Conservation (phyloP, 2,797 vertebrate genomes). For the Anabacerthia variegaticeps region DNA sequence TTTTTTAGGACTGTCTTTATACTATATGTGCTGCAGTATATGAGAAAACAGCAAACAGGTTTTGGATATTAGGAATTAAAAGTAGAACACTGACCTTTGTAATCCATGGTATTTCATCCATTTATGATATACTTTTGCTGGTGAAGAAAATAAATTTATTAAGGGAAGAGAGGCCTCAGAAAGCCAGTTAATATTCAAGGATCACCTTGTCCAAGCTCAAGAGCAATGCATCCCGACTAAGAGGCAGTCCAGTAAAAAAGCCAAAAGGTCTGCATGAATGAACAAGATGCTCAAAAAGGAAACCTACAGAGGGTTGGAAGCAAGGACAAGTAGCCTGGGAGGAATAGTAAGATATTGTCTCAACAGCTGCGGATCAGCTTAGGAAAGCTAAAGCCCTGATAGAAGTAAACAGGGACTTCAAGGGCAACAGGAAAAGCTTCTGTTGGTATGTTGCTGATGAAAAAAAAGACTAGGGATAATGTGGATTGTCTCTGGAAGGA, state of each 20-base stretch:
- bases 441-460: background rate
- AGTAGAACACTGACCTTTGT: background rate
- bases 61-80: background rate
- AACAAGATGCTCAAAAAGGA: background rate
- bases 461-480: background rate
- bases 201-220: background rate
- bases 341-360: background rate
- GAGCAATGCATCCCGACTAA: background rate
- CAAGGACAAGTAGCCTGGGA: background rate
- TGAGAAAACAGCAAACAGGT: background rate
- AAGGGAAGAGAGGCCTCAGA: background rate
- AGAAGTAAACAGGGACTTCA: background rate
- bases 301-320: background rate
- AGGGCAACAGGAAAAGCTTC: background rate
- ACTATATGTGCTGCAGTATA: rapidly evolving
- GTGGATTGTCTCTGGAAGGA: background rate
- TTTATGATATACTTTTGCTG: background rate
- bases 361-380: background rate
- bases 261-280: rapidly evolving
- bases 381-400: background rate
- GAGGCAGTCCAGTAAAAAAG: background rate
- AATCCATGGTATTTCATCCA: background rate
- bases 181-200: background rate
- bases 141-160: background rate
- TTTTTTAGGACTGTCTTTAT: background rate